Conservation (phyloP, 1,140 invertebrate species). For the Meloidogyne floridensis region DNA sequence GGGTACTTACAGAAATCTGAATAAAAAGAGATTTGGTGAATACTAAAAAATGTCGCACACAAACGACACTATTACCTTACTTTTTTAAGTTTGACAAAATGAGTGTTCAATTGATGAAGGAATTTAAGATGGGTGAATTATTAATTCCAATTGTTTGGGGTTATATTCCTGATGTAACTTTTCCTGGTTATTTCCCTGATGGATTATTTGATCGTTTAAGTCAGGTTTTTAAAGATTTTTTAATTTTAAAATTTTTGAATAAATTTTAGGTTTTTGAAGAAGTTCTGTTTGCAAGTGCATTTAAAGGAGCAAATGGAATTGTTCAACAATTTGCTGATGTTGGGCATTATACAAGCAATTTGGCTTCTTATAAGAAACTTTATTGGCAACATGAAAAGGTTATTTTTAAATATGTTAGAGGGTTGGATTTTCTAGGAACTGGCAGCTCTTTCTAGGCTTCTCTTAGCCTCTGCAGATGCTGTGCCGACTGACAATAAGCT, state of each 20-base stretch:
- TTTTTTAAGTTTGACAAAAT: slow-evolving; percentile 40
- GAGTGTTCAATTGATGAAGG: slow-evolving; percentile 44
- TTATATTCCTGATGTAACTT: slow-evolving; percentile 42
- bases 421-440: too few species aligned
- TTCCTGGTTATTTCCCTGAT: slow-evolving; percentile 47
- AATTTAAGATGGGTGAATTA: slow-evolving; percentile 22
- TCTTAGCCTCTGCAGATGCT: too few species aligned
- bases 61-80: too few species aligned
- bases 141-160: slow-evolving; percentile 37
- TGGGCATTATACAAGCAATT: slow-evolving; percentile 47
- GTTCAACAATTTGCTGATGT: slow-evolving; percentile 49
- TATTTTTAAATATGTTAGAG: background rate
- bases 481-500: too few species aligned
- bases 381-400: slow-evolving; percentile 29
- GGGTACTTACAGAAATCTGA: too few species aligned
- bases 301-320: slow-evolving; percentile 58
- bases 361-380: slow-evolving; percentile 51
- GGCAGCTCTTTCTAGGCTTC: too few species aligned
- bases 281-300: slow-evolving; percentile 50
- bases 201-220: slow-evolving; percentile 49
- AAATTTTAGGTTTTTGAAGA: slow-evolving; percentile 43
- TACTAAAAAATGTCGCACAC: too few species aligned
- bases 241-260: background rate
- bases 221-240: slow-evolving; percentile 31
- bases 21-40: too few species aligned